Evolutionary conservation across 2,888 invertebrate species (phyloP), one percentile per base, ranked within the genome.

Genomic region (Spicauda simplicius): DNA sequence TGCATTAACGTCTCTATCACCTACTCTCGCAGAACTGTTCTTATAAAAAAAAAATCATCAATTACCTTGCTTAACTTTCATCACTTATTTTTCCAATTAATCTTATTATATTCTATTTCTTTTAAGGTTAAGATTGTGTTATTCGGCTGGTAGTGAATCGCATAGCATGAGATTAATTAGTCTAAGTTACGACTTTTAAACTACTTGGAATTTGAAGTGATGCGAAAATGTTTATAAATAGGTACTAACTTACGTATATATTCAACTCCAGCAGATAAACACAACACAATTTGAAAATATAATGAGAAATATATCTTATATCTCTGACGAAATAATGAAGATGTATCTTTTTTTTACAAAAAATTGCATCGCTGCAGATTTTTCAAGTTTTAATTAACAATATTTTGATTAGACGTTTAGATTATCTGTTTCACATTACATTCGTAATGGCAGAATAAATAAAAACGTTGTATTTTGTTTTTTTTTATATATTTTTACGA

Each of bases 131-230:
- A 57, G 57, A 50, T 56, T 64, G 64, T 64, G 19, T 64, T 58
- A 64, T 56, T 64, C 50, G 50, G 56, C 55, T 41, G 16, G 30
- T 56, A 50, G 56, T 52, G 50, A 16, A 53, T 61, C 37, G 48
- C 52, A 55, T 53, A 64, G 58, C 64, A 68, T 69, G 73, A 73
- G 73, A 73, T 73, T 72, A 73, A 59, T 68, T 70, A 69, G 69
- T 18, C 12, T 63, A 72, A 60, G 61, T 68, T 68, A 41, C 45
- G 58, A 25, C 37, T 33, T 52, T 52, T 8, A 5, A 53, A 53
- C 18, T 19, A 52, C 14, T 25, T 25, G 25, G 25, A 41, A 14
- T 33, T 50, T 60, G 18, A 33, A 50, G 50, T 25, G 52, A 52
- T 52, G 52, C 20, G 25, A 25, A 41, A 33, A 33, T 6, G 10